A percentile compares a stretch with the other conserved stretches of the same genome.
Conservation (phyloP, 2,113 vertebrate genomes). For the Pelobates fuscus region DNA sequence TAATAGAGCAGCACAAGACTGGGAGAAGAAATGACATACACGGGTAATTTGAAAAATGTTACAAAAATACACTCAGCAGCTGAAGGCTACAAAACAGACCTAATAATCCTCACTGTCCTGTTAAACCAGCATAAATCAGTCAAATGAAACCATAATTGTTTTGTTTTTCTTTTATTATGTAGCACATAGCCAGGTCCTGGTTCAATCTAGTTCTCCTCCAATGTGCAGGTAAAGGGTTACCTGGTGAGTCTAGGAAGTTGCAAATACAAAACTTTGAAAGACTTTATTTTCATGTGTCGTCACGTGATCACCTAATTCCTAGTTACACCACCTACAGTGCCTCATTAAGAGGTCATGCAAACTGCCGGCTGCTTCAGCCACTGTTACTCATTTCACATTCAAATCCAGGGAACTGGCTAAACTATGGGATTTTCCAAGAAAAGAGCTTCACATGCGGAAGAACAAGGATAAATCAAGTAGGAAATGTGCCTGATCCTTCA, state of each 20-base stretch:
- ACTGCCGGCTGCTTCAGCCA: conserved; percentile 62
- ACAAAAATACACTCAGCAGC: background rate
- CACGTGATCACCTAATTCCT: conserved; percentile 68
- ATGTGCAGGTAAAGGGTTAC: conserved; percentile 68
- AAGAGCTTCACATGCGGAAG: conserved; percentile 56
- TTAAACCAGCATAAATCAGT: background rate
- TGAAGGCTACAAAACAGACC: background rate
- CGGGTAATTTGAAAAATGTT: too few relatives aligned
- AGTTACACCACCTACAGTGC: conserved; percentile 67
- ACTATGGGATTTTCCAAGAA: conserved; percentile 72
- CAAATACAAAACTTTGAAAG: conserved; percentile 65
- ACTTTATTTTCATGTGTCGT: conserved; percentile 64
- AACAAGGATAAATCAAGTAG: conserved; percentile 60
- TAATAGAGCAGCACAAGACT: too few relatives aligned
- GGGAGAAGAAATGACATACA: too few relatives aligned
- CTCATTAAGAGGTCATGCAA: conserved; percentile 69
- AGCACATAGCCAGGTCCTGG: background rate
- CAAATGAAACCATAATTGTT: background rate
- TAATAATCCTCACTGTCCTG: background rate
- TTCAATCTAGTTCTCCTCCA: conserved; percentile 1
- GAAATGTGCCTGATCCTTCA: conserved; percentile 44
- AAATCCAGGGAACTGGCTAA: conserved; percentile 61
- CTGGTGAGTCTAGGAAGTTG: conserved; percentile 57
- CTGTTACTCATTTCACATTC: conserved; percentile 67
- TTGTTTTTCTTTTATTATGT: background rate